Base-by-base conservation (phyloP, 2,797 vertebrate species). In the Pyrrhura leucotis region DNA sequence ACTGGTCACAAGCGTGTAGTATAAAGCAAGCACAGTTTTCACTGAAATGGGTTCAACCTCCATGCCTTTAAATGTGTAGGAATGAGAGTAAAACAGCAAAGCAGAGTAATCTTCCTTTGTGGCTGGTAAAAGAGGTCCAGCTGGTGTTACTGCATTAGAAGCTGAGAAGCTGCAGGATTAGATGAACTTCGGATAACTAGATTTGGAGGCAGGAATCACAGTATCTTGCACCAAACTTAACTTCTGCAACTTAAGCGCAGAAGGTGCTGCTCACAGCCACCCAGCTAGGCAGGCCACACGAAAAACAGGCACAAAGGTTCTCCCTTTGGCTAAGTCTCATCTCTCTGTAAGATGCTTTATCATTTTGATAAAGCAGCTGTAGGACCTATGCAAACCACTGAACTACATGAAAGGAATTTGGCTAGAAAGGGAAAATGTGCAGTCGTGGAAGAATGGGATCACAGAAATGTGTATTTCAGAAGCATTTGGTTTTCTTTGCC, bases 221-320 rank as follows among this genome's bases (percentile, higher is more conserved):
- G 19, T 18, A 54, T 3, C 39, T 59, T 71, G 51, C 31, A 35
- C 29, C 16, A 9, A 56, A 33, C 7, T 56, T 56, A 56, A 56
- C 20, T 40, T 47, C 28, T 50, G 15, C 7, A 40, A 28, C 6
- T 21, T 26, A 1, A 40, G 44, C 31, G 26, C 12, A 50, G 22
- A 9, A 10, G 23, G 23, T 50, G 50, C 29, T 51, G 18, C 44
- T 51, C 22, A 47, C 0, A 3, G 15, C 31, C 47, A 29, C 23
- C 6, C 58, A 68, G 6, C 12, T 25, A 53, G 28, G 51, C 56
- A 59, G 28, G 6, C 5, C n/a, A 17, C 16, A 4, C 12, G 7
- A 44, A 58, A n/a, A 77, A 28, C 0, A 0, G 8, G 62, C 29
- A 47, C 33, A 14, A 4, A 7, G 47, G 13, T 9, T 76, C 29